phyloP scores from a whole-genome alignment of 2,888 invertebrate species.

The Dermolepida albohirtum region DNA sequence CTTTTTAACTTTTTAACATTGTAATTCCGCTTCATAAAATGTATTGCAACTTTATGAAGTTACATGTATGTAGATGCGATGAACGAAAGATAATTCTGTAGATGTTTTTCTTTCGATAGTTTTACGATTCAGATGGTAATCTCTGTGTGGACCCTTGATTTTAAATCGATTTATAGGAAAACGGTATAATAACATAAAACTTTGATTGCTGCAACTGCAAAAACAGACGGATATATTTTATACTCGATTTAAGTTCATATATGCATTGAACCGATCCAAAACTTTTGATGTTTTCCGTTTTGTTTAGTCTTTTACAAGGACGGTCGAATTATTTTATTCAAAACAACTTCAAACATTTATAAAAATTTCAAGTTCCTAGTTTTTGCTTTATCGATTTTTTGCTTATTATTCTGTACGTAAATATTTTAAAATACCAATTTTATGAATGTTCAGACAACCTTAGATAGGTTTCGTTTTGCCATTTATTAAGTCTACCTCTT shows the following conservation, averaged over 20 bases:
- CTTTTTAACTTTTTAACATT: too few species aligned
- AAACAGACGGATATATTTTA: constrained; percentile 18
- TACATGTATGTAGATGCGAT: constrained; percentile 3
- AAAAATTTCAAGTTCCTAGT: too few species aligned
- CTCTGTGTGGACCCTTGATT: constrained; percentile 25
- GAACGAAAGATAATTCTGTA: constrained; percentile 23
- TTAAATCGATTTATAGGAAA: constrained; percentile 32
- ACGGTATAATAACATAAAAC: constrained; percentile 28
- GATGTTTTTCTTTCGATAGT: constrained; percentile 28
- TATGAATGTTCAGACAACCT: too few species aligned
- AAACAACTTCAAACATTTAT: too few species aligned
- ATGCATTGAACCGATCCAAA: neutral
- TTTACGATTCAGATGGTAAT: constrained; percentile 35
- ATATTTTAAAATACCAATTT: too few species aligned
- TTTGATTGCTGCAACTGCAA: constrained; percentile 35
- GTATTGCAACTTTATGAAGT: constrained; percentile 21
- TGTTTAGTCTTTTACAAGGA: neutral
- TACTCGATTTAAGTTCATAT: constrained; percentile 8
- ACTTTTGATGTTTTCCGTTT: constrained; percentile 3
- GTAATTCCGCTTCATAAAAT: neutral
- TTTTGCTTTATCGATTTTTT: too few species aligned
- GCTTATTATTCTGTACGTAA: too few species aligned
- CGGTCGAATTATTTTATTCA: too few species aligned
- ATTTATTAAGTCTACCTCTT: too few species aligned
- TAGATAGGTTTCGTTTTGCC: too few species aligned